Conservation (phyloP, 64 coral and sea anemone species). For the Pocillopora verrucosa region DNA sequence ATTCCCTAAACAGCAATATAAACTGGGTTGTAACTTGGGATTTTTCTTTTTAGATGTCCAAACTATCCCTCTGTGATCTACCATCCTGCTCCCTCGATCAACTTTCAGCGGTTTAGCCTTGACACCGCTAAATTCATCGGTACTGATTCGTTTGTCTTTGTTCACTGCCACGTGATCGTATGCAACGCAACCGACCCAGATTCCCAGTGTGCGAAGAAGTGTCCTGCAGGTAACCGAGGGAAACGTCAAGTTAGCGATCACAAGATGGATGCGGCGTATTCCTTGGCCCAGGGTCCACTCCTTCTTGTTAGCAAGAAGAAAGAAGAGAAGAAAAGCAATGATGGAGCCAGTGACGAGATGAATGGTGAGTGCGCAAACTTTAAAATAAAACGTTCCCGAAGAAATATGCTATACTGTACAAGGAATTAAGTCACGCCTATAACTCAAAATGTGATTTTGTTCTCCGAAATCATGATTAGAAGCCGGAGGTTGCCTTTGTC, state of each 20-base stretch:
- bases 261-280: neutral
- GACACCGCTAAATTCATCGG: slow-evolving; percentile 52
- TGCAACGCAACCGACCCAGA: slow-evolving; percentile 30
- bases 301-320: neutral
- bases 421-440: too few species aligned
- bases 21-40: neutral
- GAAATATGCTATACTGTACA: too few species aligned
- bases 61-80: neutral
- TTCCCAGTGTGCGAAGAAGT: slow-evolving; percentile 34
- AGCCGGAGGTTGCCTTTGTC: too few species aligned
- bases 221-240: neutral
- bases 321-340: neutral
- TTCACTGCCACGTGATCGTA: slow-evolving; percentile 48
- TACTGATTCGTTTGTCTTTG: slow-evolving; percentile 15
- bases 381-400: too few species aligned
- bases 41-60: slow-evolving; percentile 34
- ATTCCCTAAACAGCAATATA: neutral
- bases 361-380: neutral
- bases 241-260: slow-evolving; percentile 18
- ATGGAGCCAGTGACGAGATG: neutral
- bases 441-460: too few species aligned
- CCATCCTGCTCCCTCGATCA: neutral
- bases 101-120: slow-evolving; percentile 37
- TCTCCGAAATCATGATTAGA: too few species aligned
- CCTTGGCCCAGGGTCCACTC: neutral